phyloP scores from a whole-genome alignment of 2,888 invertebrate genomes.

The Apoderus coryli region DNA sequence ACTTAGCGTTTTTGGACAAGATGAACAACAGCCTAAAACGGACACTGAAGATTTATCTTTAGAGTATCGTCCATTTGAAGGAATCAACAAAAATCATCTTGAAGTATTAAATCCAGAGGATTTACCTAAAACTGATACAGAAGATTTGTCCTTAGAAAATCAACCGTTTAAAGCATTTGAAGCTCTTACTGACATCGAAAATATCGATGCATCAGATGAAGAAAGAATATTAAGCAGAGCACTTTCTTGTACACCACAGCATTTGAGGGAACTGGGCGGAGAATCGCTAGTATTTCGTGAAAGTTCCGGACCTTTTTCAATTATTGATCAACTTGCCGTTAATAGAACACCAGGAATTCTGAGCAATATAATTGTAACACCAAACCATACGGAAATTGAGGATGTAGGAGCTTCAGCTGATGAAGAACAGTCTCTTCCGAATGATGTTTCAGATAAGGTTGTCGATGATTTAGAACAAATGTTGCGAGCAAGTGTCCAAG shows the following conservation, averaged over 20 bases:
- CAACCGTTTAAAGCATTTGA: too few relatives aligned
- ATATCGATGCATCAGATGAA: slow-evolving; percentile 28
- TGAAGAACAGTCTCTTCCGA: too few relatives aligned
- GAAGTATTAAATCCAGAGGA: background rate
- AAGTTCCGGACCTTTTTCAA: slow-evolving; percentile 24
- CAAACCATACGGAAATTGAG: slow-evolving; percentile 32
- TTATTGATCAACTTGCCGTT: slow-evolving; percentile 14
- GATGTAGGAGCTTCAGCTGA: slow-evolving; percentile 34
- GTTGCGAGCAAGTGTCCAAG: slow-evolving; percentile 33
- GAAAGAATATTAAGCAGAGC: slow-evolving; percentile 17
- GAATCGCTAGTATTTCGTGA: slow-evolving; percentile 25
- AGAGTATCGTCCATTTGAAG: too few relatives aligned
- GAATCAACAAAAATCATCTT: background rate
- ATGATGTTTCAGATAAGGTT: slow-evolving; percentile 31
- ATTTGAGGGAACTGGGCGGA: slow-evolving; percentile 23
- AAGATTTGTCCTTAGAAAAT: too few relatives aligned
- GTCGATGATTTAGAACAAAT: slow-evolving; percentile 32
- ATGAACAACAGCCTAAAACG: slow-evolving; percentile 18
- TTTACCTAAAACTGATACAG: slow-evolving; percentile 10
- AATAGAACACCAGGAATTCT: slow-evolving; percentile 15
- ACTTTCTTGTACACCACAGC: slow-evolving; percentile 22
- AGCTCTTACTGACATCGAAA: slow-evolving; percentile 33
- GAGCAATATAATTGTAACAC: slow-evolving; percentile 15
- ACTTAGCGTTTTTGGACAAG: slow-evolving; percentile 8
- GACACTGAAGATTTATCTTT: slow-evolving; percentile 32